Evolutionary conservation across 2,797 vertebrate species (phyloP), one percentile per base, ranked within the genome.

Genomic region (Micropoecilia bifurca): DNA sequence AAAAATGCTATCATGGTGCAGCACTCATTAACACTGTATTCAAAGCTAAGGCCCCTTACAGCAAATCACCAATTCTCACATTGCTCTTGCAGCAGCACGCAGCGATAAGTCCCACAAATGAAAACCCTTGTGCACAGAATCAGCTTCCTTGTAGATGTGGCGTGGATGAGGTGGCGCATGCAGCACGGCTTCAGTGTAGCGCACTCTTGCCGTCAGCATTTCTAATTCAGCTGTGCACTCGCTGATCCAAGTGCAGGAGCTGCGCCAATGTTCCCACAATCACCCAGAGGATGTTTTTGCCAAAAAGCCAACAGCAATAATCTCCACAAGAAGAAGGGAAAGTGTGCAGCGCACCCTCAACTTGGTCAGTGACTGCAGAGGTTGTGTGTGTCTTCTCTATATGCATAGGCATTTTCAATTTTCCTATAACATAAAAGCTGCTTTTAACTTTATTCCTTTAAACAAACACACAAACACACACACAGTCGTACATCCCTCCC

Each of bases 301-400:
- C 75, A 76, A 55, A 86, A 85, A 90, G 87, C 88, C 83, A 89
- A 88, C 87, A 83, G 80, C 79, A 88, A 91, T 84, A 71, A 89
- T 89, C 86, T 88, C 87, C 76, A 83, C 78, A 83, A 88, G 0
- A 47, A 85, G 79, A 74, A 74, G 20, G 73, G 72, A 41, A 74
- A 76, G 84, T 30, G 71, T 16, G 83, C 30, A 69, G 25, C 16
- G 39, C 30, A 1, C 25, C 76, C 78, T 83, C 16, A 75, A 43
- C 63, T 82, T 50, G 22, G 43, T 82, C 69, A 36, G 41, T 72
- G 39, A 71, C 63, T 77, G 73, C 83, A 91, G 83, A 80, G 69
- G 75, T 53, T 45, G 46, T 74, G 43, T 6, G 22, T 20, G 6
- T 83, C 14, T 59, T 25, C 7, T 78, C 47, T 76, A 68, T 84